These are phyloP conservation scores for Acipenser ruthenus DNA, from an alignment of 2,797 vertebrate species.

Conservation along the genomic window DNA sequence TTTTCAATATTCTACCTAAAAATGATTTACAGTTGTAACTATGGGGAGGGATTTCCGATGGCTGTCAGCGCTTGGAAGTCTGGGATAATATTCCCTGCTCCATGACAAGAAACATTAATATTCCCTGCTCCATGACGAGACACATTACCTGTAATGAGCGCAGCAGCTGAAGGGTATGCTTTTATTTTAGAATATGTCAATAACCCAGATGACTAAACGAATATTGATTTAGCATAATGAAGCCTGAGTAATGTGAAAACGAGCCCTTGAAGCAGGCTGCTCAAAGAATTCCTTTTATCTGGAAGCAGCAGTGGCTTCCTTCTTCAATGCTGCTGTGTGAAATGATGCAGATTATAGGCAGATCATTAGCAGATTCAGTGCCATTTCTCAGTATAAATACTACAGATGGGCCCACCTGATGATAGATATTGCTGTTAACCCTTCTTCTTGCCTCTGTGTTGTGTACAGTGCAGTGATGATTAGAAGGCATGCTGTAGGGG, in stretches of 20 bases:
- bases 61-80: constrained; percentile 71
- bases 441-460: too few species aligned
- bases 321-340: constrained; percentile 47
- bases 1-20: constrained; percentile 95
- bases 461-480: too few species aligned
- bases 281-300: constrained; percentile 61
- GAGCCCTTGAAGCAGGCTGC: constrained; percentile 70
- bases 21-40: constrained; percentile 95
- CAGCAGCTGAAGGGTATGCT: constrained; percentile 77
- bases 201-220: constrained; percentile 91
- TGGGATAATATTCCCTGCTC: constrained; percentile 78
- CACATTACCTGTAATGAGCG: constrained; percentile 88
- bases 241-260: constrained; percentile 84
- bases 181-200: constrained; percentile 97
- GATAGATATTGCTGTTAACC: constrained; percentile 30
- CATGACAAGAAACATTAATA: constrained; percentile 66
- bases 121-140: constrained; percentile 59
- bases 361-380: constrained; percentile 27
- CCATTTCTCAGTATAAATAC: constrained; percentile 25
- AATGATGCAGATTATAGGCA: constrained; percentile 46
- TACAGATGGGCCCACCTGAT: constrained; percentile 37
- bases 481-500: too few species aligned
- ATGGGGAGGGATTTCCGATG: constrained; percentile 71
- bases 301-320: constrained; percentile 57
- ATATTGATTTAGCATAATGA: constrained; percentile 98